Conservation (phyloP, 2,888 invertebrate genomes). For the Pegoplata infirma region DNA sequence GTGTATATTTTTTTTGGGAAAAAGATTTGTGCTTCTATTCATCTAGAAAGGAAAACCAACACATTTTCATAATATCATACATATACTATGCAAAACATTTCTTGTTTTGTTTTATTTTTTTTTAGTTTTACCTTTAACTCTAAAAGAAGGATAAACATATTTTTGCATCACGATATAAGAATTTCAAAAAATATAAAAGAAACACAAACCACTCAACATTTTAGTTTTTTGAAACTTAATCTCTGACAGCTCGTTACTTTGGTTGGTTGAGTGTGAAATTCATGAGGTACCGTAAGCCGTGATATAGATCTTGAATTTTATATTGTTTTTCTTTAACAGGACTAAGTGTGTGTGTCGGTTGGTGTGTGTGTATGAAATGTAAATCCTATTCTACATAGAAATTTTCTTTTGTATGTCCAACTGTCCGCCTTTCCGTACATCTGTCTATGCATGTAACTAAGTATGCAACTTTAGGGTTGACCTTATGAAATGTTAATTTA, state of each 20-base stretch:
- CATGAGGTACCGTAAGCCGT: constrained; percentile 55
- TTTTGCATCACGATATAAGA: constrained; percentile 43
- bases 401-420: background rate
- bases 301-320: constrained; percentile 54
- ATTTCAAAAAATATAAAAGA: constrained; percentile 28
- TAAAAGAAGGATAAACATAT: constrained; percentile 41
- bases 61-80: background rate
- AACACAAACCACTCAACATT: constrained; percentile 32
- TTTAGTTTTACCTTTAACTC: constrained; percentile 26
- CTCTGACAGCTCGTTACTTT: constrained; percentile 58
- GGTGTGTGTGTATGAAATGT: no score
- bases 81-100: background rate
- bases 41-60: background rate
- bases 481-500: constrained; percentile 24
- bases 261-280: constrained; percentile 55
- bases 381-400: background rate
- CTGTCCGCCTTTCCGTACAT: background rate
- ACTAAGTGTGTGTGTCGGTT: background rate
- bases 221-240: constrained; percentile 54
- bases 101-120: constrained; percentile 16
- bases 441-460: background rate
- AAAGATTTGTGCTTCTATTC: constrained; percentile 5
- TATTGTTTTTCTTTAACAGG: constrained; percentile 6
- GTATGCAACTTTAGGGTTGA: constrained; percentile 23
- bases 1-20: background rate